Evolutionary conservation across 2,888 invertebrate species (phyloP).

Genomic region (Eudasyphora cyanicolor): DNA sequence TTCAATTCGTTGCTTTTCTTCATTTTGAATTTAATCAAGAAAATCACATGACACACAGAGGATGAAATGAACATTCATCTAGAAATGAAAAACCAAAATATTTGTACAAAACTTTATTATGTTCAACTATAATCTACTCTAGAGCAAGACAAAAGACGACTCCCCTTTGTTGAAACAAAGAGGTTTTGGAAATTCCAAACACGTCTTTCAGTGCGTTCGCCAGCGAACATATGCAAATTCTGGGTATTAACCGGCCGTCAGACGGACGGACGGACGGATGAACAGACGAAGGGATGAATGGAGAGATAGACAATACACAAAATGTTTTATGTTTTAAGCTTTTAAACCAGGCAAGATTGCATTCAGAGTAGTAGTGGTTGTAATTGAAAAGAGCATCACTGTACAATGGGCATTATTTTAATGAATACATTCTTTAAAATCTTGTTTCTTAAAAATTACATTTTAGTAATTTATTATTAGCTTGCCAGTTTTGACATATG

Average conservation of each 20-base stretch:
- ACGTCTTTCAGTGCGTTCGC: constrained; percentile 4
- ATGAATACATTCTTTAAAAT: too few species aligned
- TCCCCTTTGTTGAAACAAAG: not conserved
- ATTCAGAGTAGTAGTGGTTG: not conserved
- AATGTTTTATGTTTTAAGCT: constrained; percentile 16
- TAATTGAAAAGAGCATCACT: not conserved
- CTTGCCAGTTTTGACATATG: too few species aligned
- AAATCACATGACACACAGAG: not conserved
- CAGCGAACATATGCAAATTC: constrained; percentile 19
- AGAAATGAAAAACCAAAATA: not conserved
- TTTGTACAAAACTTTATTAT: not conserved
- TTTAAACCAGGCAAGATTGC: constrained; percentile 13
- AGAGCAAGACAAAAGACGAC: not conserved
- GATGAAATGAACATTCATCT: not conserved
- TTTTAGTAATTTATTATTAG: too few species aligned
- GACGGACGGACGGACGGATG: not conserved
- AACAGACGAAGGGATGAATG: not conserved
- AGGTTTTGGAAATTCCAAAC: constrained; percentile 1
- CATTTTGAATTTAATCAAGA: constrained; percentile 20
- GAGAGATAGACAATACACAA: constrained; percentile 7
- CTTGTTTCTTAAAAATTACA: too few species aligned
- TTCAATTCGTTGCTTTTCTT: not conserved
- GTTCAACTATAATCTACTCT: constrained; percentile 14
- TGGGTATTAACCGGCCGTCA: not conserved
- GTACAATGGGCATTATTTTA: not conserved